phyloP scores from a whole-genome alignment of 2,797 vertebrate genomes.

The Liparis tanakae region DNA sequence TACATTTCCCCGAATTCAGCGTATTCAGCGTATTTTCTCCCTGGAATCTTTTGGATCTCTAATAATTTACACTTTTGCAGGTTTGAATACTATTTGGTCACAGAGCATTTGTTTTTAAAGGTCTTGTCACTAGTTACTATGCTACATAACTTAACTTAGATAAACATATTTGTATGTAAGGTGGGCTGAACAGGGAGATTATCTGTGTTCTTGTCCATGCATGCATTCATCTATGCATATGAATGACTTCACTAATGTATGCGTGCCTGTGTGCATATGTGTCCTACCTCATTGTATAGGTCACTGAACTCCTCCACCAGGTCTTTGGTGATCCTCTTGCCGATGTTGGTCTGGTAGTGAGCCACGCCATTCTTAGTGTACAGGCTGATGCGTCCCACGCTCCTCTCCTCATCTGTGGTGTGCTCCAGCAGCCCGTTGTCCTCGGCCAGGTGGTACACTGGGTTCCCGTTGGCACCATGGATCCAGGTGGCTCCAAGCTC shows the following conservation, averaged over 20 bases:
- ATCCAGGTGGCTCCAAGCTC: constrained; percentile 99
- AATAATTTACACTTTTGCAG: not conserved
- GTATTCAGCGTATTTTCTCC: not conserved
- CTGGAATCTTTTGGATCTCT: not conserved
- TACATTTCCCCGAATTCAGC: not conserved
- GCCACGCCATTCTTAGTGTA: constrained; percentile 98
- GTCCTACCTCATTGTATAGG: constrained; percentile 95
- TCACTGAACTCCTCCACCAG: constrained; percentile 99
- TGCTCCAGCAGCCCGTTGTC: constrained; percentile 96
- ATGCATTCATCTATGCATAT: constrained; percentile 5
- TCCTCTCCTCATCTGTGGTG: constrained; percentile 93
- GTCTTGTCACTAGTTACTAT: not conserved
- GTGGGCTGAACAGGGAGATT: constrained; percentile 1
- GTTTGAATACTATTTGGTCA: constrained; percentile 4
- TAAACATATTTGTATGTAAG: constrained; percentile 2
- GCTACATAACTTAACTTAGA: not conserved
- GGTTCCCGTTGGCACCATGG: constrained; percentile 97
- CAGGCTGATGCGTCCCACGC: constrained; percentile 95
- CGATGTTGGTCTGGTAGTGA: constrained; percentile 94
- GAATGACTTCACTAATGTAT: not conserved
- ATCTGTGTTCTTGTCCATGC: constrained; percentile 10
- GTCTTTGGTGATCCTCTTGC: constrained; percentile 96
- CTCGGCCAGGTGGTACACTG: constrained; percentile 98
- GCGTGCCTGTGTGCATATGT: not conserved
- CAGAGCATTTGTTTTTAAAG: not conserved